Percentiles rank a stretch among this genome's conserved stretches.
phyloP scores from a whole-genome alignment of 2,888 invertebrate species.

The Creontiades dilutus region DNA sequence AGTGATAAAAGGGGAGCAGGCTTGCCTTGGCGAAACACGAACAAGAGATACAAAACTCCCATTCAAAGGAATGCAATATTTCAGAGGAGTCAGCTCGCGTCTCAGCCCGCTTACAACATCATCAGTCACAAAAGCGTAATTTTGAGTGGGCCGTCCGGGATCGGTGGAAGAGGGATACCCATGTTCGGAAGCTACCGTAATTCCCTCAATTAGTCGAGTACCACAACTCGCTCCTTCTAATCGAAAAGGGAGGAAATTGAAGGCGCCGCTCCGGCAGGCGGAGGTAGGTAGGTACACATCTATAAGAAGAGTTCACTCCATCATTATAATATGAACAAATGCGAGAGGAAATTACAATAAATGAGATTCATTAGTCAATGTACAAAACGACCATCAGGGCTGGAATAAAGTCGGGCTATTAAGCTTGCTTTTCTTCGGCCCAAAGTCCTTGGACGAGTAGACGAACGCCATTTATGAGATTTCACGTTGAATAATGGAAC shows the following conservation, averaged over 20 bases:
- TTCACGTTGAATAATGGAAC: too few relatives aligned
- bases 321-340: constrained; percentile 23
- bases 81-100: neutral
- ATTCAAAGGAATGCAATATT: constrained; percentile 20
- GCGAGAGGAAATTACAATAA: neutral
- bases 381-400: neutral
- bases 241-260: neutral
- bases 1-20: neutral
- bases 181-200: constrained; percentile 7
- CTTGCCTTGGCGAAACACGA: neutral
- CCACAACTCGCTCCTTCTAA: neutral
- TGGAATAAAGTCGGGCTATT: neutral
- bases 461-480: neutral
- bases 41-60: constrained; percentile 9
- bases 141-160: neutral
- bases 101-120: neutral
- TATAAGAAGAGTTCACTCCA: neutral
- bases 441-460: neutral
- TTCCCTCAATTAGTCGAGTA: constrained; percentile 9
- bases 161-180: neutral
- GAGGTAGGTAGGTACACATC: neutral
- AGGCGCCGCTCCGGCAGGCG: neutral
- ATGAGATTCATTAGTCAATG: constrained; percentile 14
- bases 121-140: constrained; percentile 4
- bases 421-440: neutral